phyloP scores from a whole-genome alignment of 2,113 vertebrate species.

The Perccottus glenii region DNA sequence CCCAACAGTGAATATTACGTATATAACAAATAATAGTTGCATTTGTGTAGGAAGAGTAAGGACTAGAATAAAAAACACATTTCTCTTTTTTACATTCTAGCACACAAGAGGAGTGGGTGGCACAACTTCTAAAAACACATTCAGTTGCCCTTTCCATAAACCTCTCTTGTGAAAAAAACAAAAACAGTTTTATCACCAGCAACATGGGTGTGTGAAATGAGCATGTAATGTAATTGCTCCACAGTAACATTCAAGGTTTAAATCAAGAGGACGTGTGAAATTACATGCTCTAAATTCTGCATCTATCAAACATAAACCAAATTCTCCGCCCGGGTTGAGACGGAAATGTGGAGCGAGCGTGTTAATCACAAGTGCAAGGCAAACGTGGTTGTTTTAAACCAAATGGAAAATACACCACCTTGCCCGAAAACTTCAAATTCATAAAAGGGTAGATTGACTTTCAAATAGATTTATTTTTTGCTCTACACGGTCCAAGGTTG shows the following conservation, averaged over 20 bases:
- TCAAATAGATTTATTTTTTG: not conserved
- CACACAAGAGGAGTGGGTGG: slow-evolving; percentile 24
- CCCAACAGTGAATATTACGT: not conserved
- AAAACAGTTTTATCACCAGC: slow-evolving; percentile 20
- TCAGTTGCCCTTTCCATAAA: slow-evolving; percentile 13
- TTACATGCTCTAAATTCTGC: slow-evolving; percentile 60
- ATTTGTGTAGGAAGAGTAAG: not conserved
- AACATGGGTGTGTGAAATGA: slow-evolving; percentile 45
- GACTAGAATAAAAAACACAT: slow-evolving; percentile 1
- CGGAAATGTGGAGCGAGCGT: slow-evolving; percentile 15
- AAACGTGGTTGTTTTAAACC: slow-evolving; percentile 9
- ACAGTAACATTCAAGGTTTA: slow-evolving; percentile 26
- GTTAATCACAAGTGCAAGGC: slow-evolving; percentile 9
- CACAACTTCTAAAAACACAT: slow-evolving; percentile 20
- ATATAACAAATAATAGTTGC: slow-evolving; percentile 2
- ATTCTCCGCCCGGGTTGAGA: slow-evolving; percentile 16
- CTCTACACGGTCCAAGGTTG: not conserved
- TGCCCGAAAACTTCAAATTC: too few relatives aligned
- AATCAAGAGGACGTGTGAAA: slow-evolving; percentile 56
- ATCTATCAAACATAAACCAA: slow-evolving; percentile 42
- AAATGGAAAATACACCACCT: too few relatives aligned
- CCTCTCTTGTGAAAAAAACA: slow-evolving; percentile 7
- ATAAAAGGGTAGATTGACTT: too few relatives aligned
- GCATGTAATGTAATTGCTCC: slow-evolving; percentile 51
- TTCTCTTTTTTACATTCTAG: slow-evolving; percentile 9